phyloP scores from a whole-genome alignment of 2,797 vertebrate genomes.

The Sebastiscus tertius region DNA sequence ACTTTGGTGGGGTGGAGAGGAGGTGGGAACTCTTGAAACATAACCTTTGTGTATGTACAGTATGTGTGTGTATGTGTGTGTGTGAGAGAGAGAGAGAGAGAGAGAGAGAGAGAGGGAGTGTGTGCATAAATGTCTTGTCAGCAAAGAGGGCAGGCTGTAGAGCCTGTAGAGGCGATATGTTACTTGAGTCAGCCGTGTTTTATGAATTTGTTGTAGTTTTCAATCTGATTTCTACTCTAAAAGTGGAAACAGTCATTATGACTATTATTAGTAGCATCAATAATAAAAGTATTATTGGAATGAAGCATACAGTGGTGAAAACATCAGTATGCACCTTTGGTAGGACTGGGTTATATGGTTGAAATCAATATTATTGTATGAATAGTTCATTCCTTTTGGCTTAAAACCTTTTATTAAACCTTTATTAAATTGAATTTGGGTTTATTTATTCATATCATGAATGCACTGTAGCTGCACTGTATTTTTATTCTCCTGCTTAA shows the following conservation, averaged over 20 bases:
- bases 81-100: background rate
- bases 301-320: background rate
- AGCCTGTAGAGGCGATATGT: background rate
- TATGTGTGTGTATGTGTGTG: background rate
- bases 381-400: background rate
- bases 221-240: background rate
- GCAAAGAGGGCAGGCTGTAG: slow-evolving; percentile 29
- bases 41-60: background rate
- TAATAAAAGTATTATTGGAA: background rate
- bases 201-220: background rate
- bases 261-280: background rate
- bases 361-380: background rate
- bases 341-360: background rate
- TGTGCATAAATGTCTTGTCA: slow-evolving; percentile 33
- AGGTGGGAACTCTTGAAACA: slow-evolving; percentile 43
- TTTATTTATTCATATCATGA: background rate
- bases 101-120: background rate
- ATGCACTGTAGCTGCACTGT: background rate
- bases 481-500: background rate
- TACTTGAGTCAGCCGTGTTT: background rate
- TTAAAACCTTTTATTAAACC: background rate
- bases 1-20: slow-evolving; percentile 40
- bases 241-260: background rate
- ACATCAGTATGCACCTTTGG: background rate
- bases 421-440: slow-evolving; percentile 11